Conservation (phyloP, 2,888 invertebrate species). For the Caradrina clavipalpis region DNA sequence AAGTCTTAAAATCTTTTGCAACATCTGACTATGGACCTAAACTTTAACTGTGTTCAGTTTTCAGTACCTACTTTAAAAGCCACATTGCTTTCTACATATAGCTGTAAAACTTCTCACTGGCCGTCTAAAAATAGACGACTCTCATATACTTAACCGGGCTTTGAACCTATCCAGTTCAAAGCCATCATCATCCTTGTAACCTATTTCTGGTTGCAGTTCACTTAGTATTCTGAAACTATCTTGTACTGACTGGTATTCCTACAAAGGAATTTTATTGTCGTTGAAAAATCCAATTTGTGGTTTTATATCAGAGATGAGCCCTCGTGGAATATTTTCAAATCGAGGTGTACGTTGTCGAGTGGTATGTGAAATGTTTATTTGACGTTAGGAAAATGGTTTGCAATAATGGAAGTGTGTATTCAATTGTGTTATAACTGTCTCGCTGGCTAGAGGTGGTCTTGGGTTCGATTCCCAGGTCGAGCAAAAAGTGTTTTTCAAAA, state of each 20-base stretch:
- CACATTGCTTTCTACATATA: background rate
- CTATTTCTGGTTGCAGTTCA: slow-evolving; percentile 48
- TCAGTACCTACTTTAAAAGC: background rate
- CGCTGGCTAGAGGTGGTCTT: too few species aligned
- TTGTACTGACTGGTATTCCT: slow-evolving; percentile 56
- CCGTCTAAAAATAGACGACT: slow-evolving; percentile 34
- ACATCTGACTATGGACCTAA: too few species aligned
- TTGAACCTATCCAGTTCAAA: slow-evolving; percentile 38
- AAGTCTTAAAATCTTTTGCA: too few species aligned
- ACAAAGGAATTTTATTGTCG: slow-evolving; percentile 61
- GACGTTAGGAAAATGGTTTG: slow-evolving; percentile 7
- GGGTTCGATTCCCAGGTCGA: too few species aligned
- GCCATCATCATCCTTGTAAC: slow-evolving; percentile 47
- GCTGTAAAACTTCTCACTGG: background rate
- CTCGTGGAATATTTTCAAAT: slow-evolving; percentile 60
- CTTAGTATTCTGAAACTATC: slow-evolving; percentile 61
- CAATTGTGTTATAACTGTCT: too few species aligned
- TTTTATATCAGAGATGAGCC: slow-evolving; percentile 55
- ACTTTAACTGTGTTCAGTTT: too few species aligned
- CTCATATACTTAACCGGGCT: slow-evolving; percentile 4
- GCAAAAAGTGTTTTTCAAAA: too few species aligned
- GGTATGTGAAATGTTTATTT: slow-evolving; percentile 33
- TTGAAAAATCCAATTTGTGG: slow-evolving; percentile 69
- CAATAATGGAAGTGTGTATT: background rate
- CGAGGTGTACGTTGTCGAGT: slow-evolving; percentile 35